These are phyloP conservation scores for Batillaria attramentaria DNA, from an alignment of 1,140 invertebrate species.

Conservation along the genomic window DNA sequence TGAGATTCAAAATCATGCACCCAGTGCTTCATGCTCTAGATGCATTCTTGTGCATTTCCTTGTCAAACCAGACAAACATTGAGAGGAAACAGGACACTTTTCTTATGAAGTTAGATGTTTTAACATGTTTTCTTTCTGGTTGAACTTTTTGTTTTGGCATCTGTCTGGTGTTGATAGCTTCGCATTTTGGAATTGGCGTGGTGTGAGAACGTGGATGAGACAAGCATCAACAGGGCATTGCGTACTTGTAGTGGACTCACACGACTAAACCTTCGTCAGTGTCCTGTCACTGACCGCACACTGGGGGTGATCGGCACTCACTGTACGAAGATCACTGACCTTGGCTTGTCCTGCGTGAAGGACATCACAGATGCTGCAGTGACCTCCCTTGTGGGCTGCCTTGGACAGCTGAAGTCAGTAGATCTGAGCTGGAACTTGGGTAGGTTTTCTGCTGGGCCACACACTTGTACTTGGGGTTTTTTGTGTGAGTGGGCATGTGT, in stretches of 20 bases:
- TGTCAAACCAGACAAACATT: background rate
- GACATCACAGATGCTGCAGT: slow-evolving; percentile 4
- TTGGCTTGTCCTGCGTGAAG: background rate
- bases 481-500: background rate
- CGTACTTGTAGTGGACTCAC: background rate
- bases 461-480: no score
- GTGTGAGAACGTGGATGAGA: background rate
- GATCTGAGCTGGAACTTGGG: slow-evolving; percentile 2
- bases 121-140: background rate
- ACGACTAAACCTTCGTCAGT: slow-evolving; percentile 5
- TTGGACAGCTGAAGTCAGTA: background rate
- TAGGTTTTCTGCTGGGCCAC: no score
- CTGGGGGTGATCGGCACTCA: background rate
- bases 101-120: background rate
- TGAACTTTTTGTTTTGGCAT: background rate
- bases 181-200: background rate
- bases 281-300: background rate
- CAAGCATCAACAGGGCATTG: background rate
- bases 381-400: background rate
- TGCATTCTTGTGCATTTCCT: no score
- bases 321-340: background rate
- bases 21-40: no score
- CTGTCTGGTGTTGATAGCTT: background rate
- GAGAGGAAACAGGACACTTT: background rate
- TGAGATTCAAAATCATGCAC: no score